These are phyloP conservation scores for Sebastiscus albofasciatus DNA, from an alignment of 2,797 vertebrate genomes.

Conservation along the genomic window DNA sequence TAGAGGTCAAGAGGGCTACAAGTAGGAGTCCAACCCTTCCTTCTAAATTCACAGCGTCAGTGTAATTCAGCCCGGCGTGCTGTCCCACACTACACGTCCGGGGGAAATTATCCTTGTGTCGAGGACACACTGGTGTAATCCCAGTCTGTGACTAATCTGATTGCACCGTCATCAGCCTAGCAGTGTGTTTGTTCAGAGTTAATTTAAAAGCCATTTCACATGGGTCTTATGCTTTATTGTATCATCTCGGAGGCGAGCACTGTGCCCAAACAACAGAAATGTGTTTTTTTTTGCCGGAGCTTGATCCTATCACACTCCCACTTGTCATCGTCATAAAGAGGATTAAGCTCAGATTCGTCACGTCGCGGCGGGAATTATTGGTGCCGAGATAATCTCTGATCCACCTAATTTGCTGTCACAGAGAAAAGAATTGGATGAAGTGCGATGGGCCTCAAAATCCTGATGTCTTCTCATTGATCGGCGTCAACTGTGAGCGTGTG, in stretches of 20 bases:
- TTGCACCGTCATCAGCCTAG: constrained; percentile 35
- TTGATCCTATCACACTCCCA: constrained; percentile 56
- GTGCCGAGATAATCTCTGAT: constrained; percentile 62
- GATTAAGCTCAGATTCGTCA: constrained; percentile 70
- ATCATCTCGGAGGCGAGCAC: neutral
- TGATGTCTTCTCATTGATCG: constrained; percentile 32
- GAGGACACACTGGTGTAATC: constrained; percentile 65
- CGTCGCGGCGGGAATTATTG: constrained; percentile 44
- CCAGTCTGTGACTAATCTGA: constrained; percentile 76
- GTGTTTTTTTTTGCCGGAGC: neutral
- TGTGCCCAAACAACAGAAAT: constrained; percentile 42
- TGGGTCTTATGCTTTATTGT: constrained; percentile 48
- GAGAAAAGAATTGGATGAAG: constrained; percentile 36
- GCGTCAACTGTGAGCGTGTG: neutral
- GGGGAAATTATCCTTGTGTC: constrained; percentile 40
- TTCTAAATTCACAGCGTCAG: constrained; percentile 49
- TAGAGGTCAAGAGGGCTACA: neutral
- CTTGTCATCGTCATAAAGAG: constrained; percentile 51
- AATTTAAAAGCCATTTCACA: constrained; percentile 61
- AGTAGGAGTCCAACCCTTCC: neutral
- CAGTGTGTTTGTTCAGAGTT: constrained; percentile 49
- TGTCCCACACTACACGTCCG: constrained; percentile 15
- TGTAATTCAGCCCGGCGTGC: constrained; percentile 39
- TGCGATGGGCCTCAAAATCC: neutral
- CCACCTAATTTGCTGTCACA: constrained; percentile 56